These are phyloP conservation scores for Chalcosyrphus nemorum DNA, from an alignment of 2,888 invertebrate genomes.

Conservation along the genomic window DNA sequence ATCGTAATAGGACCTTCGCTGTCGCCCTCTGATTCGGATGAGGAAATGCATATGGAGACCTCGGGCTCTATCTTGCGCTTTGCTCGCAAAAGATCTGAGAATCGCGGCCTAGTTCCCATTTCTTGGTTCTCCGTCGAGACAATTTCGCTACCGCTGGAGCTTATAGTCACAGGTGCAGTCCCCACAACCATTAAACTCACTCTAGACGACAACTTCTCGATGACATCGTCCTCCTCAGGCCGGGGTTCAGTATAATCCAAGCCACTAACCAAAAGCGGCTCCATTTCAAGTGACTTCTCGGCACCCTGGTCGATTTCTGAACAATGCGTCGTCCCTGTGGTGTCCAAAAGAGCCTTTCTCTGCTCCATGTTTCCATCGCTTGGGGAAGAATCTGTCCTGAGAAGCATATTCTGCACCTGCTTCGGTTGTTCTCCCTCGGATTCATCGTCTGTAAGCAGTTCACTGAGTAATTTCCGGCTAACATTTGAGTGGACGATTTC, in stretches of 20 bases:
- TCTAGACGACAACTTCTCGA: constrained; percentile 75
- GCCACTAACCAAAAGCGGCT: constrained; percentile 76
- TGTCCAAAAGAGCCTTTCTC: constrained; percentile 10
- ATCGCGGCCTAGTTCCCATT: constrained; percentile 61
- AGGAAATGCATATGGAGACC: constrained; percentile 72
- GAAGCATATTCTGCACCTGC: constrained; percentile 70
- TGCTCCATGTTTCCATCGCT: neutral
- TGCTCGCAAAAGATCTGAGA: neutral
- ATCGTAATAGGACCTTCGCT: constrained; percentile 72
- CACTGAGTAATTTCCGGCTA: constrained; percentile 75
- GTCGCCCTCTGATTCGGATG: constrained; percentile 61
- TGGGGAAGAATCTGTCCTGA: constrained; percentile 70
- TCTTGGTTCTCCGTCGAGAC: constrained; percentile 72
- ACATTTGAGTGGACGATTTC: constrained; percentile 62
- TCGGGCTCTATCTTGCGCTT: neutral
- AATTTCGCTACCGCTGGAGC: constrained; percentile 52
- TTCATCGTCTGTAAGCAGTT: constrained; percentile 73
- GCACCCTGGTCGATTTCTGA: constrained; percentile 17
- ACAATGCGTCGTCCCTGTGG: constrained; percentile 45
- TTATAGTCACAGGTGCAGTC: constrained; percentile 15
- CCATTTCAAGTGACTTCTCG: constrained; percentile 76
- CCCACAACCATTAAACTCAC: constrained; percentile 75
- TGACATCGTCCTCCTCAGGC: constrained; percentile 45
- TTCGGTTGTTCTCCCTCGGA: constrained; percentile 50
- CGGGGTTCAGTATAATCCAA: constrained; percentile 29